Conservation (phyloP, 2,113 vertebrate species). For the Myodes glareolus region DNA sequence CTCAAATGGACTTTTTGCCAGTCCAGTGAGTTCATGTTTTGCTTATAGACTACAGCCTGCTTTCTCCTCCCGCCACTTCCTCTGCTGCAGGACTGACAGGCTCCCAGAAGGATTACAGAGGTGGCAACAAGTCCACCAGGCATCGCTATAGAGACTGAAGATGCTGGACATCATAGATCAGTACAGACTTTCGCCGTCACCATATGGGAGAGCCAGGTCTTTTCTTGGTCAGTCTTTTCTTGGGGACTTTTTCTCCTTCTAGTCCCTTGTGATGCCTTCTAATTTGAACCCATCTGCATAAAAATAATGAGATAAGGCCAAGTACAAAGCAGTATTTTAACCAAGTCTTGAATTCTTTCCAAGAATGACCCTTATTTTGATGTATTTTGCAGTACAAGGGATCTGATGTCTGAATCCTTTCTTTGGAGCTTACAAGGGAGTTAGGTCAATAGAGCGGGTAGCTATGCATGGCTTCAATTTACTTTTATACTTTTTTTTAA, state of each 20-base stretch:
- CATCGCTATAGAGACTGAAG: neutral
- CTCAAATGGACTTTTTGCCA: neutral
- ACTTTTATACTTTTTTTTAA: neutral
- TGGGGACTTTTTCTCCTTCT: neutral
- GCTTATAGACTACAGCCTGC: neutral
- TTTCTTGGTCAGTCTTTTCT: neutral
- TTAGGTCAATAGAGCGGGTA: neutral
- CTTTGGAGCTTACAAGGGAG: neutral
- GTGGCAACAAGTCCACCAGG: neutral
- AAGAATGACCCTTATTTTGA: neutral
- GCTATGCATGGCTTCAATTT: neutral
- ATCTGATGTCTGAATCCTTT: neutral
- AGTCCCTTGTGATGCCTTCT: neutral
- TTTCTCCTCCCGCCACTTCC: neutral
- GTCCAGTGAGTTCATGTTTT: neutral
- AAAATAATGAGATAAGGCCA: constrained; percentile 22
- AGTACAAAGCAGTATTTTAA: neutral
- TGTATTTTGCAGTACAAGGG: neutral
- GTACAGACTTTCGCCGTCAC: no score
- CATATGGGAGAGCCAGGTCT: neutral
- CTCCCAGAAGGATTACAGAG: neutral
- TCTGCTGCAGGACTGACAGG: neutral
- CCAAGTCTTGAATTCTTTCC: neutral
- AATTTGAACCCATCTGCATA: constrained; percentile 39
- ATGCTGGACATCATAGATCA: neutral